Conservation (phyloP, 1,140 invertebrate species). For the Cotesia vestalis region DNA sequence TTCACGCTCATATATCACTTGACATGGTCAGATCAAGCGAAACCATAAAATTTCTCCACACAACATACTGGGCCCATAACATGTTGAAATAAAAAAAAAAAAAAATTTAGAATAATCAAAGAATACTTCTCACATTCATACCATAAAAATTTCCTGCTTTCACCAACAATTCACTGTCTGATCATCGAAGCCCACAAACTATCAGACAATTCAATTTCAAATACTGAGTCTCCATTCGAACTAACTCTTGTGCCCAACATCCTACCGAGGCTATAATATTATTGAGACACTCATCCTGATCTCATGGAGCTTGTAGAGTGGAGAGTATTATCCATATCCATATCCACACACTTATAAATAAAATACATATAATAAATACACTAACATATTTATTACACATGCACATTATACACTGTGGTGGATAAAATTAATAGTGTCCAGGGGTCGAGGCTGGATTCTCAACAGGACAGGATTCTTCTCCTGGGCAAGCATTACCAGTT, state of each 20-base stretch:
- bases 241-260: constrained; percentile 10
- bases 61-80: too few species aligned
- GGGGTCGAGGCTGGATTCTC: constrained; percentile 42
- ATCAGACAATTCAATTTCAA: constrained; percentile 33
- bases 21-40: too few species aligned
- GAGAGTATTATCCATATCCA: too few species aligned
- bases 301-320: not conserved
- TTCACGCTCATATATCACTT: too few species aligned
- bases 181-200: too few species aligned
- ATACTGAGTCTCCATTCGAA: not conserved
- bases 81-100: too few species aligned
- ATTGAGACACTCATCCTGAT: not conserved
- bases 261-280: constrained; percentile 18
- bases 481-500: constrained; percentile 55
- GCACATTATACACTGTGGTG: constrained; percentile 35
- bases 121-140: too few species aligned
- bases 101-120: too few species aligned
- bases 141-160: too few species aligned
- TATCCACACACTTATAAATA: too few species aligned
- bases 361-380: constrained; percentile 36
- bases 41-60: too few species aligned
- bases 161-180: too few species aligned
- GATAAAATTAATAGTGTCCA: constrained; percentile 64
- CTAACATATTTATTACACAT: constrained; percentile 15
- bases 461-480: constrained; percentile 38